Conservation (phyloP, 2,113 vertebrate species). For the Microcebus ravelobensis region DNA sequence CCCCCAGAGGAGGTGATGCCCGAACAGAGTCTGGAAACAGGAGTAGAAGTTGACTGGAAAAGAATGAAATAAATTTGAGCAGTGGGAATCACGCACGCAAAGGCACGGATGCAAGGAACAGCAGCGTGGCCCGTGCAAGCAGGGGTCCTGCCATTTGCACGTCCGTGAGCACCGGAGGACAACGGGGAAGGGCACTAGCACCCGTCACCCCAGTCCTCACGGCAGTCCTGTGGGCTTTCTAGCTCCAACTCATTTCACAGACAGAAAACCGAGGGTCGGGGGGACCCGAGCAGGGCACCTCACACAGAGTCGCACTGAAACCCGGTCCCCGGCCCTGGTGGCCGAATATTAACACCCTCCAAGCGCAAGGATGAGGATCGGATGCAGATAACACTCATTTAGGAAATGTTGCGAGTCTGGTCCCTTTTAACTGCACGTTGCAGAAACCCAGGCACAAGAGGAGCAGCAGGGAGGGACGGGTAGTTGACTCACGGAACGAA, state of each 20-base stretch:
- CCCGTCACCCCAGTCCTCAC: background rate
- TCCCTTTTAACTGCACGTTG: background rate
- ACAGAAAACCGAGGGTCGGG: background rate
- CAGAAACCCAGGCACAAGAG: background rate
- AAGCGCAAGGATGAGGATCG: background rate
- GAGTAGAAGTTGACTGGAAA: background rate
- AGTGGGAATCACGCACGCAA: rapidly evolving
- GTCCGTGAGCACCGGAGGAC: rapidly evolving
- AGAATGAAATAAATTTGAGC: background rate
- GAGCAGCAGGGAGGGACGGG: background rate
- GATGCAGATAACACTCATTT: background rate
- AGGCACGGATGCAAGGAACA: background rate
- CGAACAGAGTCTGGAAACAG: background rate
- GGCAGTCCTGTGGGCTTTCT: background rate
- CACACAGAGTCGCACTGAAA: background rate
- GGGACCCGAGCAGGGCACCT: background rate
- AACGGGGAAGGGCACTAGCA: background rate
- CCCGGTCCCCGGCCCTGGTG: background rate
- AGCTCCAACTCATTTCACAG: background rate
- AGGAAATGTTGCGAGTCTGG: background rate
- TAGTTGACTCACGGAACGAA: background rate
- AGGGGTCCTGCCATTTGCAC: background rate
- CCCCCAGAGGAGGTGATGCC: background rate
- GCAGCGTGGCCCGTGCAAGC: rapidly evolving
- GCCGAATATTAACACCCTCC: background rate